Conservation (phyloP, 1,140 invertebrate genomes). For the Coelopa frigida region DNA sequence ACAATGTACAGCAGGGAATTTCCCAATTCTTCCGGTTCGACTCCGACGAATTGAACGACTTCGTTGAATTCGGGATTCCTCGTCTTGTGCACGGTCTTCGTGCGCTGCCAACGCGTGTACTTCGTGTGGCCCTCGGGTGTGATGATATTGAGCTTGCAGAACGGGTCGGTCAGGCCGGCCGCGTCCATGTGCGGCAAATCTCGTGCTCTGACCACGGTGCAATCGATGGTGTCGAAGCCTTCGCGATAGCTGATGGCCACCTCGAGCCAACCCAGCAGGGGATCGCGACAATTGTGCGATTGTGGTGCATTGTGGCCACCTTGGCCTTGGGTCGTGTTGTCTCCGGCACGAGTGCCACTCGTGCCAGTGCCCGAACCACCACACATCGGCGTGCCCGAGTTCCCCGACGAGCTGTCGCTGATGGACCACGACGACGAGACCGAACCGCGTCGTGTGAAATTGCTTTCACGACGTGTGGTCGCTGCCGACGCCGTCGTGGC, state of each 20-base stretch:
- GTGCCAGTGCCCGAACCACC: constrained; percentile 12
- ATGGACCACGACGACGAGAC: constrained; percentile 42
- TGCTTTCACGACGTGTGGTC: constrained; percentile 27
- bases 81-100: constrained; percentile 85
- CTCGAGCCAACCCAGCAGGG: constrained; percentile 60
- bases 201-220: constrained; percentile 65
- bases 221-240: constrained; percentile 65
- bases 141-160: constrained; percentile 80
- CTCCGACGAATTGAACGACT: constrained; percentile 81
- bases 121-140: constrained; percentile 38
- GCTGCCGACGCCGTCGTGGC: constrained; percentile 14
- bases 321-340: constrained; percentile 14
- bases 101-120: constrained; percentile 47
- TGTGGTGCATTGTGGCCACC: constrained; percentile 13
- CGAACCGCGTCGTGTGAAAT: constrained; percentile 32
- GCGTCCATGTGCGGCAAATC: constrained; percentile 81
- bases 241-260: constrained; percentile 74
- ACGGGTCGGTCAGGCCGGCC: constrained; percentile 84
- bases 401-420: constrained; percentile 39
- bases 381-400: constrained; percentile 28
- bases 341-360: constrained; percentile 12
- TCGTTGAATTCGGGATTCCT: constrained; percentile 93
- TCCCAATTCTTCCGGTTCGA: constrained; percentile 56
- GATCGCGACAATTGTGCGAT: constrained; percentile 42
- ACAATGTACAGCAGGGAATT: constrained; percentile 66